Evolutionary conservation across 2,113 vertebrate species (phyloP).

Genomic region (Epinephelus lanceolatus): DNA sequence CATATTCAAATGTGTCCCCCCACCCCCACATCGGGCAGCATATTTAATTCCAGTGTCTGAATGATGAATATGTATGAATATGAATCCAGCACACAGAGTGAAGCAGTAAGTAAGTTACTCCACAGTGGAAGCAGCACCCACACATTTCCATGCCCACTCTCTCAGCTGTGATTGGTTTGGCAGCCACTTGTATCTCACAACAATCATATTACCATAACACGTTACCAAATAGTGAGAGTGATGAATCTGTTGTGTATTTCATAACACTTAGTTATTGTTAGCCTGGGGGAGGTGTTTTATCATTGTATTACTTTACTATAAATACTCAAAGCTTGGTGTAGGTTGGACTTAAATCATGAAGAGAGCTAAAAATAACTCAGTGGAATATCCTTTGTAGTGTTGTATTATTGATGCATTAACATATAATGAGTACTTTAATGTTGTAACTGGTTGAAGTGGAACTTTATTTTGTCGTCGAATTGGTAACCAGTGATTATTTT

Average conservation of each 20-base stretch:
- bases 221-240: conserved; percentile 21
- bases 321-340: background rate
- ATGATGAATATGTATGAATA: conserved; percentile 62
- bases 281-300: conserved; percentile 16
- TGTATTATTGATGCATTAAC: background rate
- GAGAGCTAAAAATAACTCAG: background rate
- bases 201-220: conserved; percentile 38
- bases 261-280: conserved; percentile 22
- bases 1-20: conserved; percentile 40
- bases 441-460: background rate
- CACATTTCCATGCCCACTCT: conserved; percentile 59
- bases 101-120: conserved; percentile 50
- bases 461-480: background rate
- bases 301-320: background rate
- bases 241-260: conserved; percentile 11
- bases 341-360: background rate
- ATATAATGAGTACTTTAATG: background rate
- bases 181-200: conserved; percentile 33
- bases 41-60: conserved; percentile 17
- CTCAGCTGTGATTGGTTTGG: conserved; percentile 52
- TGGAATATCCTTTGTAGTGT: background rate
- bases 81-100: conserved; percentile 46
- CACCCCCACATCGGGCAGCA: conserved; percentile 8
- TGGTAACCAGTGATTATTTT: too few species aligned
- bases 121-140: conserved; percentile 63